A percentile compares a stretch with the other conserved stretches of the same genome.
phyloP scores from a whole-genome alignment of 2,888 invertebrate genomes.

The Allacma fusca region DNA sequence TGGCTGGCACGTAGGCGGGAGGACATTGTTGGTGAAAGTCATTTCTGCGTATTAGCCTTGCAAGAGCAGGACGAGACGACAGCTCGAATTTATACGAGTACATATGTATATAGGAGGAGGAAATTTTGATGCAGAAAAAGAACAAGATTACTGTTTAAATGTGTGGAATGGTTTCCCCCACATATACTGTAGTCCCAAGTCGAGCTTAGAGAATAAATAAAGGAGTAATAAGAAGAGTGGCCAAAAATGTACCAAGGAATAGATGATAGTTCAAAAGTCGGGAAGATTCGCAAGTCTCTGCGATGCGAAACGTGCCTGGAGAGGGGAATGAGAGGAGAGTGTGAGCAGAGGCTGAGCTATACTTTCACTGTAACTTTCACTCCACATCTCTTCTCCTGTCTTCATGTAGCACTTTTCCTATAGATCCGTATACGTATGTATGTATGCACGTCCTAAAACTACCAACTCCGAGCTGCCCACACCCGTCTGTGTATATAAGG shows the following conservation, averaged over 20 bases:
- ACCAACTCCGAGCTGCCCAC: too few species aligned
- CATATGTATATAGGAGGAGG: background rate
- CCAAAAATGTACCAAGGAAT: conserved; percentile 29
- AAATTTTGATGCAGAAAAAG: conserved; percentile 13
- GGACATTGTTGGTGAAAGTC: background rate
- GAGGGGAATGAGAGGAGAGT: conserved; percentile 15
- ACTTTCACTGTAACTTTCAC: background rate
- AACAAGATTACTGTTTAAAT: conserved; percentile 8
- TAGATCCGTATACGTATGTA: too few species aligned
- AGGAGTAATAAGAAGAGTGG: conserved; percentile 34
- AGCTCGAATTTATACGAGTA: conserved; percentile 1
- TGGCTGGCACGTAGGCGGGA: background rate
- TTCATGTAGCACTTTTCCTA: background rate
- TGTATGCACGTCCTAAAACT: too few species aligned
- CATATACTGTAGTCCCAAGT: conserved; percentile 17
- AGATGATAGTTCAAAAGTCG: conserved; percentile 41
- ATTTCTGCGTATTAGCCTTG: background rate
- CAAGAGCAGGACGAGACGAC: background rate
- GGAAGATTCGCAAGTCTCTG: background rate
- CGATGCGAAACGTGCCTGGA: conserved; percentile 22
- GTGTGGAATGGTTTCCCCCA: conserved; percentile 1
- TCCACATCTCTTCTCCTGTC: background rate
- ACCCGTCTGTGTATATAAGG: too few species aligned
- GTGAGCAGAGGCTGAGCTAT: background rate
- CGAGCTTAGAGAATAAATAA: conserved; percentile 33